A percentile compares a stretch with the other conserved stretches of the same genome.
phyloP scores from a whole-genome alignment of 1,140 invertebrate species.

The Mesaphorura yosii region DNA sequence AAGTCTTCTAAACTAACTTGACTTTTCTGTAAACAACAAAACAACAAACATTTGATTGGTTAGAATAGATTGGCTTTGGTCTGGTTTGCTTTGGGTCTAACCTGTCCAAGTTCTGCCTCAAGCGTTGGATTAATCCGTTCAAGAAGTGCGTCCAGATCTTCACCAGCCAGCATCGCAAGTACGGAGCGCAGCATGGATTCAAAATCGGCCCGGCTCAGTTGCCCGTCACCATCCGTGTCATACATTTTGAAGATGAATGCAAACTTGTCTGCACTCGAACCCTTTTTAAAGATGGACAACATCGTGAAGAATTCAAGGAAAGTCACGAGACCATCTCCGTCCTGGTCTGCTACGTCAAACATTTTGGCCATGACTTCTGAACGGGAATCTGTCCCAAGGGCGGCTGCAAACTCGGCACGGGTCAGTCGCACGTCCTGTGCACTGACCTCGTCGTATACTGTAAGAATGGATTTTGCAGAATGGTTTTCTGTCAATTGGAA shows the following conservation, averaged over 20 bases:
- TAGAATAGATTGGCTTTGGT: too few relatives aligned
- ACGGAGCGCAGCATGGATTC: conserved; percentile 37
- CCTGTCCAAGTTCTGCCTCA: too few relatives aligned
- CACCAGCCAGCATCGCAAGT: conserved; percentile 31
- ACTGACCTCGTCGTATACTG: conserved; percentile 38
- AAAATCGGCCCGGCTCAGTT: conserved; percentile 39
- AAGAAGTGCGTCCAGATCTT: neutral
- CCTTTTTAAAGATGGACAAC: conserved; percentile 50
- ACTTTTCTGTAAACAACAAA: too few relatives aligned
- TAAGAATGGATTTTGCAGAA: too few relatives aligned
- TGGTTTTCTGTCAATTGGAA: too few relatives aligned
- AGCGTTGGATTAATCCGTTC: too few relatives aligned
- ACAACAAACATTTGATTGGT: too few relatives aligned
- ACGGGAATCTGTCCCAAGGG: conserved; percentile 43
- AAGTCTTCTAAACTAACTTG: too few relatives aligned
- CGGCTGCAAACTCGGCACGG: conserved; percentile 48
- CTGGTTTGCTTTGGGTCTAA: too few relatives aligned
- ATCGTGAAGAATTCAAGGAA: conserved; percentile 53
- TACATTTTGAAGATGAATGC: conserved; percentile 50
- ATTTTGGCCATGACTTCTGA: conserved; percentile 43
- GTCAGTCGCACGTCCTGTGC: conserved; percentile 46
- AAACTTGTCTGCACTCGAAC: conserved; percentile 43
- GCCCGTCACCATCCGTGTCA: conserved; percentile 43
- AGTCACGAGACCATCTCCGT: conserved; percentile 52
- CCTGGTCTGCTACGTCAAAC: conserved; percentile 42